phyloP scores from a whole-genome alignment of 2,888 invertebrate species.

The Anoncus sp. region DNA sequence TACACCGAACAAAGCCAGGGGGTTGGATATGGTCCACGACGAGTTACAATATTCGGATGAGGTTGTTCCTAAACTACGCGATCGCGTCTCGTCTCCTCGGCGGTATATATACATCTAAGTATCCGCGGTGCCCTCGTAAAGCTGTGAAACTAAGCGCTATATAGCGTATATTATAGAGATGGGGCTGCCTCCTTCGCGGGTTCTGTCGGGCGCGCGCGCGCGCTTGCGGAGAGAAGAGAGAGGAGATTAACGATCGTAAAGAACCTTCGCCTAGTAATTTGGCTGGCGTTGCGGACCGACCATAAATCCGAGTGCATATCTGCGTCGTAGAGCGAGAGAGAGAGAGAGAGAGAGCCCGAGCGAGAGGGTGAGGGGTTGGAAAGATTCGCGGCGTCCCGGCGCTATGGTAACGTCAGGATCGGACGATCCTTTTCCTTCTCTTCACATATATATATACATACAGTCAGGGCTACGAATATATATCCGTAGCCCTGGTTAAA shows the following conservation, averaged over 20 bases:
- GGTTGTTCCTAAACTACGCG: constrained; percentile 48
- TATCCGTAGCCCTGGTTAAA: constrained; percentile 13
- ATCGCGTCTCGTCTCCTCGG: constrained; percentile 51
- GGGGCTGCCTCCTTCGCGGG: constrained; percentile 37
- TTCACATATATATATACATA: neutral
- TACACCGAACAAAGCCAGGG: neutral
- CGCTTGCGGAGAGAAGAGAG: constrained; percentile 38
- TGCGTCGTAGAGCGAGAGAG: constrained; percentile 67
- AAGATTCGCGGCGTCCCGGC: constrained; percentile 41
- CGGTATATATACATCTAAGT: too few relatives aligned
- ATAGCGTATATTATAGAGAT: constrained; percentile 59
- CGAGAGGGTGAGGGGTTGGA: constrained; percentile 16
- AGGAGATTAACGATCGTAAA: constrained; percentile 71
- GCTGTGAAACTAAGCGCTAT: constrained; percentile 40
- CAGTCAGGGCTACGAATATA: neutral
- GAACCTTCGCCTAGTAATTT: constrained; percentile 71
- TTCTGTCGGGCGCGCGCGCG: constrained; percentile 28
- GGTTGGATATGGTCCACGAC: constrained; percentile 11
- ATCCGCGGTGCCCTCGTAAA: constrained; percentile 49
- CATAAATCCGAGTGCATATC: constrained; percentile 70
- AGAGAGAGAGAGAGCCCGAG: constrained; percentile 33
- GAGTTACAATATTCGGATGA: constrained; percentile 28
- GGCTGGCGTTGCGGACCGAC: constrained; percentile 68
- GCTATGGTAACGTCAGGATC: constrained; percentile 48
- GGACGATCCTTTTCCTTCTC: constrained; percentile 19